These are phyloP conservation scores for Propithecus coquereli DNA, from an alignment of 2,113 vertebrate species.

Conservation along the genomic window DNA sequence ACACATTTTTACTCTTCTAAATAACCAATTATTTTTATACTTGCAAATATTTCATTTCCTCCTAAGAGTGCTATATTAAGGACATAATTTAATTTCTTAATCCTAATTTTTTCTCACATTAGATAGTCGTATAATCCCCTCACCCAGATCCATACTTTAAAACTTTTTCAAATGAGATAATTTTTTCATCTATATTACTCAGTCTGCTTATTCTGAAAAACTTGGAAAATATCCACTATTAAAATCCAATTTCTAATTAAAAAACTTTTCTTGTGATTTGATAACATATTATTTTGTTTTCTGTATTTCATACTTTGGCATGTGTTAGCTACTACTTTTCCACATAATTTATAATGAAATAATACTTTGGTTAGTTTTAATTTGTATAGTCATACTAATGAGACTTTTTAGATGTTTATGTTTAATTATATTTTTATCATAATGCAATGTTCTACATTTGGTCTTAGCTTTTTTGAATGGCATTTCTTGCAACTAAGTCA, in stretches of 20 bases:
- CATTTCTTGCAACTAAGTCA: neutral
- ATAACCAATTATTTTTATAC: neutral
- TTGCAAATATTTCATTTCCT: constrained; percentile 4
- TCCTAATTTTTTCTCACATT: neutral
- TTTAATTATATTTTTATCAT: constrained; percentile 22
- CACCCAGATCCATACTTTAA: neutral
- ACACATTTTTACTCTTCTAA: constrained; percentile 9
- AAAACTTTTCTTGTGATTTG: neutral
- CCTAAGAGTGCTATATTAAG: neutral
- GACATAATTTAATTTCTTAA: neutral
- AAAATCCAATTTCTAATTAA: constrained; percentile 40
- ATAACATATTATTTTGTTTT: neutral
- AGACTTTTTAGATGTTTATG: neutral
- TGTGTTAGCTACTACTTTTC: neutral
- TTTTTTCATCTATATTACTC: neutral
- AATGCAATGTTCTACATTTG: neutral
- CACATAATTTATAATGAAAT: neutral
- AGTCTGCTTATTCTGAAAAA: constrained; percentile 8
- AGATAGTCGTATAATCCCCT: neutral
- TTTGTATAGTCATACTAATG: neutral
- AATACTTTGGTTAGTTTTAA: constrained; percentile 25
- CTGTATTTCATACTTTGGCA: neutral
- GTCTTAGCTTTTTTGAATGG: neutral
- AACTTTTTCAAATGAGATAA: neutral
- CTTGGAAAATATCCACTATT: neutral